Evolutionary conservation across 1,140 invertebrate species (phyloP).

Genomic region (Solenopsis invicta): DNA sequence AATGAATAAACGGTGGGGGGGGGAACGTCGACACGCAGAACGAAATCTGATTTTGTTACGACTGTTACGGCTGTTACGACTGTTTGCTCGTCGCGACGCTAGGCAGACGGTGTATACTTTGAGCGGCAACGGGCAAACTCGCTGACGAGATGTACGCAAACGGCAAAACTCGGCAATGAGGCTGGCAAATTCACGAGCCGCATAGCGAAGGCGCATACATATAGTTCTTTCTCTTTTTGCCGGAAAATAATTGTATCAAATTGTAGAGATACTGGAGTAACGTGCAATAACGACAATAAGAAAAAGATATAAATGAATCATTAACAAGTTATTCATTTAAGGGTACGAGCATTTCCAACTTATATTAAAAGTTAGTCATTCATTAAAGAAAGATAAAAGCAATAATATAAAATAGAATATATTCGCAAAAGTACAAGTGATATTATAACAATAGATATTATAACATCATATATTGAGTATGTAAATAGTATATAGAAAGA

Average conservation of each 20-base stretch:
- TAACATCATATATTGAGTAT: too few relatives aligned
- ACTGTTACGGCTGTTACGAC: conserved; percentile 53
- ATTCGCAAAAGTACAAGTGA: neutral
- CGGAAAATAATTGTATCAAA: conserved; percentile 41
- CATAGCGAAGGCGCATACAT: neutral
- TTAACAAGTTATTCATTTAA: neutral
- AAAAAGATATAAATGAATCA: neutral
- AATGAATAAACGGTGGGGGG: conserved; percentile 15
- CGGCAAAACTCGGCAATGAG: conserved; percentile 17
- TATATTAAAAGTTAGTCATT: neutral
- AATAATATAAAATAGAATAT: neutral
- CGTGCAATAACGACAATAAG: neutral
- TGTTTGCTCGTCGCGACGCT: conserved; percentile 58
- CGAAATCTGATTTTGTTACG: conserved; percentile 65
- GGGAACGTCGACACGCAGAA: conserved; percentile 29
- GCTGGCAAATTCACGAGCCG: conserved; percentile 24
- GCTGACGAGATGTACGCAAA: conserved; percentile 56
- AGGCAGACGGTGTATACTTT: conserved; percentile 50
- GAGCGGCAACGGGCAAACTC: conserved; percentile 56
- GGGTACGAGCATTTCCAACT: neutral
- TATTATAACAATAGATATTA: neutral
- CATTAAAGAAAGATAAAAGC: neutral
- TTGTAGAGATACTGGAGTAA: neutral
- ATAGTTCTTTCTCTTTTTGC: conserved; percentile 13
- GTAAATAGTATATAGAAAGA: neutral